Conservation (phyloP, 1,140 invertebrate species). For the Dinothrombium tinctorium region DNA sequence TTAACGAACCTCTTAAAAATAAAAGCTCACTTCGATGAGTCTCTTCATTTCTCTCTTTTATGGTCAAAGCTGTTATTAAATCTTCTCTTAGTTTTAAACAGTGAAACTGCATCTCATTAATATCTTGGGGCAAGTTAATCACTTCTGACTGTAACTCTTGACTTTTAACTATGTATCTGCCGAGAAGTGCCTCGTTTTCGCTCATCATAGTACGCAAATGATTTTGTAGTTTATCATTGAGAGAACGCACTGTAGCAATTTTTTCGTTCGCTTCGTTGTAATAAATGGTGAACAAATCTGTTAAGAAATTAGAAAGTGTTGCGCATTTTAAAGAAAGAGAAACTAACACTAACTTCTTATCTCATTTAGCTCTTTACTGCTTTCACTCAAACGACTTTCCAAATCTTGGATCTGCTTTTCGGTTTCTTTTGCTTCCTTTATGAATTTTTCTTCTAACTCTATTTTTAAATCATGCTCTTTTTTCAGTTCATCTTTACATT, state of each 20-base stretch:
- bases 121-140: slow-evolving; percentile 72
- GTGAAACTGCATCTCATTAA: slow-evolving; percentile 70
- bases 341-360: slow-evolving; percentile 1
- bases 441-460: slow-evolving; percentile 65
- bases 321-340: background rate
- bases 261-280: slow-evolving; percentile 8
- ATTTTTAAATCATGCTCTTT: slow-evolving; percentile 28
- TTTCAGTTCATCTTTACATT: slow-evolving; percentile 22
- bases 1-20: slow-evolving; percentile 37
- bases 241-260: slow-evolving; percentile 5
- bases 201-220: slow-evolving; percentile 35
- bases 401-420: slow-evolving; percentile 35
- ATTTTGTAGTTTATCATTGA: slow-evolving; percentile 7
- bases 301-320: background rate
- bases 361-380: background rate
- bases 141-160: slow-evolving; percentile 67
- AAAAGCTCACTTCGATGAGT: slow-evolving; percentile 40
- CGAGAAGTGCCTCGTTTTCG: slow-evolving; percentile 64
- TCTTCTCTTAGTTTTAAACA: slow-evolving; percentile 31
- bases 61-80: slow-evolving; percentile 7
- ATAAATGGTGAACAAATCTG: slow-evolving; percentile 1
- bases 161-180: slow-evolving; percentile 59
- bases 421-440: slow-evolving; percentile 48
- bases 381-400: background rate
- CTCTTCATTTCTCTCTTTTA: slow-evolving; percentile 11